Base-by-base conservation (phyloP, 2,797 vertebrate species). In the Clarias pachynema region DNA sequence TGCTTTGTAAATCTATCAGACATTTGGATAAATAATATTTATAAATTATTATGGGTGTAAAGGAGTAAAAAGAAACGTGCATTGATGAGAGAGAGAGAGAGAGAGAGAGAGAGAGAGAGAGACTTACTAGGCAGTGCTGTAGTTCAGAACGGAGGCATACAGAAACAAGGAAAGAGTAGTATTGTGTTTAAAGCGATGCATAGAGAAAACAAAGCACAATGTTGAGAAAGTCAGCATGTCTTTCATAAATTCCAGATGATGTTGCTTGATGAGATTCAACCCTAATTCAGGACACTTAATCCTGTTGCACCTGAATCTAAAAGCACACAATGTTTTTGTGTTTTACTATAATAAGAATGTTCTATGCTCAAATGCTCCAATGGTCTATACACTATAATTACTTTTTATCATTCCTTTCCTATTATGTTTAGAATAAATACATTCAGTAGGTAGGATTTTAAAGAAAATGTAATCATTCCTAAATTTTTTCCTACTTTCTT, bases 91-190 rank as follows among this genome's bases (percentile, higher is more conserved):
- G 56, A 18, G 56, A 18, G 56, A 57, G 56, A 57, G 1, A 60
- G 22, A 44, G 16, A 70, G 3, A 40, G 9, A 81, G 26, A 57
- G 16, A 70, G 3, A 40, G 9, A 81, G 26, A 57, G 18, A 70
- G 66, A 94, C 95, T 95, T 93, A 96, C 95, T 93, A 86, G 95
- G 95, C 49, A 96, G 89, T 87, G 91, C 95, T 96, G 91, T 40
- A 83, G 85, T 91, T 91, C 86, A 81, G 29, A 81, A 72, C 79
- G n/a, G 74, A 16, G 22, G 89, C 77, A 26, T 59, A 82, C 8
- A 87, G 74, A 80, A 77, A 40, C 82, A 60, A 70, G 77, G 53
- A 22, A 85, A 31, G 74, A 15, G n/a, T 18, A 87, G 15, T 63
- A 65, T 18, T 31, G 44, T 34, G 29, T 81, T 81, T 68, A 49